Evolutionary conservation across 2,797 vertebrate species (phyloP), one percentile per base, ranked within the genome.

Genomic region (Enteromius afrohamiltoni): DNA sequence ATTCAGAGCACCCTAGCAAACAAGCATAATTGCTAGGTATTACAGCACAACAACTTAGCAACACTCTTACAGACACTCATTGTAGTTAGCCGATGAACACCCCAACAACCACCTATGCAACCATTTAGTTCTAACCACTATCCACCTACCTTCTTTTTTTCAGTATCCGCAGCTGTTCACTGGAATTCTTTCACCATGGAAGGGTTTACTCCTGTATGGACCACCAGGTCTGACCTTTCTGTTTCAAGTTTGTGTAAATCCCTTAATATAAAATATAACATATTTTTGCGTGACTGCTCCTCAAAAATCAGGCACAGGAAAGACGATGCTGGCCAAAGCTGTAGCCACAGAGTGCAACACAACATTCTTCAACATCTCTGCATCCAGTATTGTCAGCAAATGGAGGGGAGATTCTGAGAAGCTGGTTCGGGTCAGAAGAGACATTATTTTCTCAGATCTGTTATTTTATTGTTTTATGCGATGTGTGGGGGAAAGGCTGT

Each of bases 371-470:
- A 99, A 99, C 92, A 98, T 99, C 89, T 99, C 97, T 1, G 96
- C 97, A 11, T 98, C 98, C 73, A 99, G 96, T 89, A 98, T 99
- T 49, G 96, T 99, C 91, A 99, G 98, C 95, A 99, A 99, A 87
- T 99, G 98, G 98, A 96, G 97, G 74, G 98, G 97, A 29, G 97
- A 99, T 89, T 99, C 98, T 0, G 98, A 99, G 92, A 99, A 99
- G 86, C 96, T 99, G 67, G 97, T 99, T 82, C 93, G 96, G 95
- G 98, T 99, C 92, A 86, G 93, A 5, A 64, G 5, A 26, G 10
- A 34, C 40, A 34, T 23, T 49, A 19, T 34, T 73, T 58, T n/a
- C 16, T 82, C 31, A 53, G 7, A 31, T 62, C 49, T 62, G 29
- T 58, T 40, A 13, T 71, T 80, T 6, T n/a, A 80, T 55, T 40